Base-by-base conservation (phyloP, 2,888 invertebrate species). In the Quadroppia sp. region DNA sequence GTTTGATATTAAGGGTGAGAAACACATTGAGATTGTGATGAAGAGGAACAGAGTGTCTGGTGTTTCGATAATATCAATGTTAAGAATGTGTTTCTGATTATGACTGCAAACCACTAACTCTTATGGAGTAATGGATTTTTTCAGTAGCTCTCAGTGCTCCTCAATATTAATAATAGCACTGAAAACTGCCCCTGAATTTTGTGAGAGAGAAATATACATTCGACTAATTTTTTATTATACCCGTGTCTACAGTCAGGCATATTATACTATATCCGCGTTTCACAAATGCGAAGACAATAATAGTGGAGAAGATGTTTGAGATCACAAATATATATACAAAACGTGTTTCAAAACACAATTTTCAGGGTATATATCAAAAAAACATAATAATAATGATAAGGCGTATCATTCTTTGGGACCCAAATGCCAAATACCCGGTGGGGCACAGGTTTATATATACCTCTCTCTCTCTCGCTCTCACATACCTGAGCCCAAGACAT, bases 401-500 rank as follows among this genome's bases (percentile, higher is more conserved):
- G 45, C 30, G 59, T 59, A 59, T 59, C 25, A 59, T 59, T 64
- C 40, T 64, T 64, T 64, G 20, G 40, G 32, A 32, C 64, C 20
- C 30, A 45, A 71, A 71, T 50, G 71, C 48, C 50, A 45, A 45
- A 71, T 50, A 71, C 71, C 71, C 17, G 45, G 45, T 45, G 69
- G 42, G 40, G 67, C 30, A 64, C 20, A 20, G n/a, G n/a, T n/a
- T n/a, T n/a, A n/a, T 64, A 11, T 64, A 17, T 7, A 17, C 17
- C 64, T 64, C 40, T 69, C 40, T 40, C 69, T 69, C 69, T 28
- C 67, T 67, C 67, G 25, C 30, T 64, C 67, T 64, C 67, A n/a
- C n/a, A n/a, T 64, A 32, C 25, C 9, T 32, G 6, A 9, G 6
- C 9, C 20, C 36, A 28, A 61, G 11, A 20, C 23, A 28, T 23